Evolutionary conservation across 2,797 vertebrate genomes (phyloP).

Genomic region (Gadopsis marmoratus): DNA sequence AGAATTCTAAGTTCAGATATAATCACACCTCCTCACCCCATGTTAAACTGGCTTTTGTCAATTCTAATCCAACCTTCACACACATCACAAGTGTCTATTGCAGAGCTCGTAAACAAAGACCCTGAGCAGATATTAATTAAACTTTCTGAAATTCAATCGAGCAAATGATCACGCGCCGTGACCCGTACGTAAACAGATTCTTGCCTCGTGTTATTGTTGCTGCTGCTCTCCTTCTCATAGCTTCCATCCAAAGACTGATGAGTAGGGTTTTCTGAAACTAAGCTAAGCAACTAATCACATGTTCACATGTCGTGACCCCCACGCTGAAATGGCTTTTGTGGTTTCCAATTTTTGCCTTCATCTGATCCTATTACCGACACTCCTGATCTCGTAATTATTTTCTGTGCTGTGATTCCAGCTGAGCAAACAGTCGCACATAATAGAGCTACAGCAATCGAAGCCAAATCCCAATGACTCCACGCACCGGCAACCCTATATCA

Average conservation of each 20-base stretch:
- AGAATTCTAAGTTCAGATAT: too few relatives aligned
- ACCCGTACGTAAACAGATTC: too few relatives aligned
- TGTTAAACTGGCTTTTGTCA: too few relatives aligned
- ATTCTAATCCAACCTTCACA: too few relatives aligned
- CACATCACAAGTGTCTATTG: neutral
- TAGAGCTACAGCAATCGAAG: neutral
- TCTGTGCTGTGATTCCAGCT: neutral
- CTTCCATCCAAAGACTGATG: neutral
- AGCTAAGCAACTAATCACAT: neutral
- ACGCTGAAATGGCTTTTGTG: neutral
- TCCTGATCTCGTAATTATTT: conserved; percentile 3
- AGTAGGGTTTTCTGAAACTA: neutral
- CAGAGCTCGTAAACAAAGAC: neutral
- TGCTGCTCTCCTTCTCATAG: neutral
- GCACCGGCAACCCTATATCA: neutral
- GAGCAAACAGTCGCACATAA: neutral
- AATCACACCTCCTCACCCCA: too few relatives aligned
- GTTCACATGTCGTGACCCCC: neutral
- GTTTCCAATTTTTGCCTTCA: neutral
- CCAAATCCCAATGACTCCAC: neutral
- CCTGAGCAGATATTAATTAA: too few relatives aligned
- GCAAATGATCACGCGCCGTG: too few relatives aligned
- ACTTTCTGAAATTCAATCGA: too few relatives aligned
- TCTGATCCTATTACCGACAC: too few relatives aligned
- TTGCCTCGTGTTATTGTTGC: neutral